Base-by-base conservation (phyloP, 2,888 invertebrate species). In the Sussaba pulchella region DNA sequence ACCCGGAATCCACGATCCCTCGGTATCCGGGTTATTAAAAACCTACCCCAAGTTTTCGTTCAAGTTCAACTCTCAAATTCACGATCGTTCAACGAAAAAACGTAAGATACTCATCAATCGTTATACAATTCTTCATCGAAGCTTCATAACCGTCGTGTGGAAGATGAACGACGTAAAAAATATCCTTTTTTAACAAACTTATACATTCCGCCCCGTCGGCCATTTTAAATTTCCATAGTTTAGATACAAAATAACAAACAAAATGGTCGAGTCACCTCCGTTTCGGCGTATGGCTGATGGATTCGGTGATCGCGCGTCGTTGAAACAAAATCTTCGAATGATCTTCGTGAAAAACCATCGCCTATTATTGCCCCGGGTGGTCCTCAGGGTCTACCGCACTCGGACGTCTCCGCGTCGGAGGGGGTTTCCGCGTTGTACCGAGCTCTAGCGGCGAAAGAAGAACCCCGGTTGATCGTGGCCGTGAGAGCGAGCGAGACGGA, bases 31-130 rank as follows among this genome's bases (percentile, higher is more conserved):
- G 39, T 14, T 26, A 57, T 70, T 54, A 72, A 81, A 81, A 81
- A 81, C 81, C 81, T 81, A 81, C 81, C 81, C 81, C 81, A 81
- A 81, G 81, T 59, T 81, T 76, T 50, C 69, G 57, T 66, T 81
- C 81, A 81, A 81, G 81, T 81, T 81, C 81, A 81, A 81, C 64
- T 6, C 4, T 6, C 8, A 39, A 63, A 47, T 52, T 2, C 2
- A 1, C 17, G 8, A 67, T 31, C 9, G 41, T 9, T 5, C 9
- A 8, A 0, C 45, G 12, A 31, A n/a, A 31, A 14, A 6, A 9
- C 21, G 14, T 50, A 17, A n/a, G 1, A 9, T 31, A 41, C 31
- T 2, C 10, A 39, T 10, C 6, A 6, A 39, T 1, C 4, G 19
- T n/a, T 12, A 1, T 2, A 0, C 39, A 4, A 63, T 45, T 63